Conservation (phyloP, 1,140 invertebrate genomes). For the Elymnias hypermnestra region DNA sequence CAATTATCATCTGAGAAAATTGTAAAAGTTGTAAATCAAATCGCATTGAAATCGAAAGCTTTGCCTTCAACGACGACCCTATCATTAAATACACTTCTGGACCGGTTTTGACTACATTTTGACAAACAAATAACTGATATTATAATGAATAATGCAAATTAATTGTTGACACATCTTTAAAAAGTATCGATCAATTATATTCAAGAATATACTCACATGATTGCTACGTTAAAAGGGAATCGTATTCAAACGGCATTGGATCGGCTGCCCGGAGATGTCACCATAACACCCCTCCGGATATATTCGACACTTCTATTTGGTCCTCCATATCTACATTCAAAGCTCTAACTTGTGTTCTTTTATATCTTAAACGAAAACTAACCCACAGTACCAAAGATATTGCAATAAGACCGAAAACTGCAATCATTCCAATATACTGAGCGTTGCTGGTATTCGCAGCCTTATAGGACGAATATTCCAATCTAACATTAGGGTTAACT, state of each 20-base stretch:
- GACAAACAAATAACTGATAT: too few relatives aligned
- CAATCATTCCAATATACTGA: conserved; percentile 51
- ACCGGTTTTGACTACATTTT: too few relatives aligned
- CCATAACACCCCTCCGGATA: conserved; percentile 82
- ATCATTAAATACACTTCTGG: too few relatives aligned
- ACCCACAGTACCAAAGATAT: conserved; percentile 67
- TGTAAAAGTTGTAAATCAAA: too few relatives aligned
- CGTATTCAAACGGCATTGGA: conserved; percentile 76
- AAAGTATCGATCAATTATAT: too few relatives aligned
- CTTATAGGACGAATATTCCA: conserved; percentile 58
- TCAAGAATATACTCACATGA: conserved; percentile 71
- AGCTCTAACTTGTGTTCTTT: conserved; percentile 55
- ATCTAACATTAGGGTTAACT: conserved; percentile 41
- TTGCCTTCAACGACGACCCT: too few relatives aligned
- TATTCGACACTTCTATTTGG: conserved; percentile 82
- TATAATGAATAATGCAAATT: too few relatives aligned
- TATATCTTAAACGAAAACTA: conserved; percentile 60
- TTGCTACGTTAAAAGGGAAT: conserved; percentile 75
- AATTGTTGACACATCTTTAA: too few relatives aligned
- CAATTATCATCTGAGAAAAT: too few relatives aligned
- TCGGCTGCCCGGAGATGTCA: conserved; percentile 79
- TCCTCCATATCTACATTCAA: conserved; percentile 70
- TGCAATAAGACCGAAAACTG: conserved; percentile 44
- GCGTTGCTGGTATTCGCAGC: conserved; percentile 41
- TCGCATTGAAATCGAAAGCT: too few relatives aligned